Evolutionary conservation across 1,140 invertebrate genomes (phyloP).

Genomic region (Drosophila biarmipes): DNA sequence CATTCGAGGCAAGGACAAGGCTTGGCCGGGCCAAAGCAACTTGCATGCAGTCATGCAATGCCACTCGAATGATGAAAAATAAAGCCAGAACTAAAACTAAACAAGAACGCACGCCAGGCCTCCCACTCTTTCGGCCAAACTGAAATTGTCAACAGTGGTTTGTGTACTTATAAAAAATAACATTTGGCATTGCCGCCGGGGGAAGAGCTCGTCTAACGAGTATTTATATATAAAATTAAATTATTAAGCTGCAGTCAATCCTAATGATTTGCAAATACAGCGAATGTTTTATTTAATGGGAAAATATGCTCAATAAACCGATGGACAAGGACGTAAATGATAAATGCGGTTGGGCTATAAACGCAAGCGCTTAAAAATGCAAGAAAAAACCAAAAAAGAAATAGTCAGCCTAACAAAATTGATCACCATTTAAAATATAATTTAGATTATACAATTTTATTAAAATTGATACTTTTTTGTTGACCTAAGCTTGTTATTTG

Average conservation of each 20-base stretch:
- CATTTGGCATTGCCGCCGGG: conserved; percentile 19
- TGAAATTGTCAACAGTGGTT: conserved; percentile 56
- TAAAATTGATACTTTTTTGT: too few relatives aligned
- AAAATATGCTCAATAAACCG: neutral
- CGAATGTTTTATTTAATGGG: neutral
- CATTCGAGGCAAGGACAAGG: conserved; percentile 57
- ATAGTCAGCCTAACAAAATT: too few relatives aligned
- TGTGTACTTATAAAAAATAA: conserved; percentile 25
- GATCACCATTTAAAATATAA: too few relatives aligned
- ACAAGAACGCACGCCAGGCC: conserved; percentile 60
- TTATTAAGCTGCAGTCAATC: neutral
- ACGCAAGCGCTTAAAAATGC: too few relatives aligned
- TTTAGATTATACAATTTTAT: too few relatives aligned
- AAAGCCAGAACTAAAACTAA: conserved; percentile 54
- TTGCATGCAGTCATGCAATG: conserved; percentile 79
- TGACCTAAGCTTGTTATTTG: too few relatives aligned
- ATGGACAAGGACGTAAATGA: neutral
- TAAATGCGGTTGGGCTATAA: neutral
- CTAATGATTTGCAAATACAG: conserved; percentile 4
- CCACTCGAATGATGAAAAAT: conserved; percentile 54
- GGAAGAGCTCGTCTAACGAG: neutral
- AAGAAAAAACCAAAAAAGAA: too few relatives aligned
- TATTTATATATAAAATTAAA: conserved; percentile 17
- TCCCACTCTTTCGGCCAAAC: conserved; percentile 20
- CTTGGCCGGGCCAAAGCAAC: conserved; percentile 43